Percentiles rank a stretch among this genome's conserved stretches.
phyloP scores from a whole-genome alignment of 2,113 vertebrate species.

The mouse (Mus musculus) region DNA sequence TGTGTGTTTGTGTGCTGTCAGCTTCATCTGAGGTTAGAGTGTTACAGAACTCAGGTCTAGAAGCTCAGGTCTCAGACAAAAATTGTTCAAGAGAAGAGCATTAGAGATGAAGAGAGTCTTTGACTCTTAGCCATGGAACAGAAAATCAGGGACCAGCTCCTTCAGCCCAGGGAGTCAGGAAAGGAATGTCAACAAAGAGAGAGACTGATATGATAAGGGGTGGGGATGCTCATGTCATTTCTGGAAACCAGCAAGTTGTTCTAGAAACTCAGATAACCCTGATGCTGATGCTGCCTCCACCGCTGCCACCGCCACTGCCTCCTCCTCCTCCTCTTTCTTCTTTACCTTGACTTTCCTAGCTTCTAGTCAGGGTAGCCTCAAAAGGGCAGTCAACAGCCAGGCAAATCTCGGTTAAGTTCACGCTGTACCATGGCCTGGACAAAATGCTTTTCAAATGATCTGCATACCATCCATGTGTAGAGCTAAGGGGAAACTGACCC shows the following conservation, averaged over 20 bases:
- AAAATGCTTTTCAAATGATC: not conserved
- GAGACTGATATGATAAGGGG: not conserved
- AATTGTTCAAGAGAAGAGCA: not conserved
- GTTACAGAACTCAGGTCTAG: not conserved
- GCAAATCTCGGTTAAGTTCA: not conserved
- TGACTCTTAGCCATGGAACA: not conserved
- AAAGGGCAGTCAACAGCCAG: not conserved
- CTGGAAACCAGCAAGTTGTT: not conserved
- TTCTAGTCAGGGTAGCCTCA: not conserved
- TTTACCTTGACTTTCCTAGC: no score
- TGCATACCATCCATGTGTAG: no score
- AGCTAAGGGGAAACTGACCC: not conserved
- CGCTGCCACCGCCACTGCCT: fast-evolving
- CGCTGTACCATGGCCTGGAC: not conserved
- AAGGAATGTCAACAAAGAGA: not conserved
- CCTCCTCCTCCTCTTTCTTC: not conserved
- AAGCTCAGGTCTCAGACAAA: not conserved
- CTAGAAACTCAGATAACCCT: not conserved
- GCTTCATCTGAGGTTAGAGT: not conserved
- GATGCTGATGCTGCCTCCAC: not conserved
- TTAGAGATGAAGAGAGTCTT: not conserved
- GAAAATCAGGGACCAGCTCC: not conserved
- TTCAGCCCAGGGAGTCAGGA: not conserved
- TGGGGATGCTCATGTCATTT: not conserved
- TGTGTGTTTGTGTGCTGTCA: fast-evolving